These are phyloP conservation scores for Xylota segnis DNA, from an alignment of 2,888 invertebrate genomes.

Conservation along the genomic window DNA sequence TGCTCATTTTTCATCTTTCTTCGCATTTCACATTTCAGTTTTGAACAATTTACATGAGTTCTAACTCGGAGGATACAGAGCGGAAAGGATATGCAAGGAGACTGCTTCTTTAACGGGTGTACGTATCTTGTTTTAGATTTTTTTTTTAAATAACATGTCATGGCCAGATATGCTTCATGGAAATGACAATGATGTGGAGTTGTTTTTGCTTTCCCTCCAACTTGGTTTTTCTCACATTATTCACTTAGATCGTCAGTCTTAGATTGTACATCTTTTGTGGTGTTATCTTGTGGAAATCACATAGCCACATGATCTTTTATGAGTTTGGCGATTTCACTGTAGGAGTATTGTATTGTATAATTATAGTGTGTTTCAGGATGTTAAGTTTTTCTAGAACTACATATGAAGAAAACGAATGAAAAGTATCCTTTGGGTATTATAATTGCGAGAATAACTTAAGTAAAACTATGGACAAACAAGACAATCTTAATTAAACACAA, in stretches of 20 bases:
- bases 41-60: slow-evolving; percentile 13
- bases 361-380: neutral
- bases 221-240: neutral
- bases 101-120: slow-evolving; percentile 5
- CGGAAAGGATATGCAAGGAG: slow-evolving; percentile 12
- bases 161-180: slow-evolving; percentile 19
- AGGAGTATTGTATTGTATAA: neutral
- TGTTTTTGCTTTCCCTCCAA: neutral
- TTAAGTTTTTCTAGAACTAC: neutral
- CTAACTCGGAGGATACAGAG: neutral
- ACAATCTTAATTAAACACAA: no score
- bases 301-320: neutral
- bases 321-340: neutral
- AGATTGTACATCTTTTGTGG: neutral
- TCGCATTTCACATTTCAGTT: slow-evolving; percentile 18
- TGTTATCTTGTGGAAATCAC: neutral
- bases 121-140: slow-evolving; percentile 1
- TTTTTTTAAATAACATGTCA: slow-evolving; percentile 11
- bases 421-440: no score
- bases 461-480: no score
- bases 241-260: neutral
- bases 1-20: slow-evolving; percentile 39
- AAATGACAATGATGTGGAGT: slow-evolving; percentile 19
- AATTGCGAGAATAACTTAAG: no score
- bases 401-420: neutral